These are phyloP conservation scores for Osmerus eperlanus DNA, from an alignment of 2,113 vertebrate species.

Conservation along the genomic window DNA sequence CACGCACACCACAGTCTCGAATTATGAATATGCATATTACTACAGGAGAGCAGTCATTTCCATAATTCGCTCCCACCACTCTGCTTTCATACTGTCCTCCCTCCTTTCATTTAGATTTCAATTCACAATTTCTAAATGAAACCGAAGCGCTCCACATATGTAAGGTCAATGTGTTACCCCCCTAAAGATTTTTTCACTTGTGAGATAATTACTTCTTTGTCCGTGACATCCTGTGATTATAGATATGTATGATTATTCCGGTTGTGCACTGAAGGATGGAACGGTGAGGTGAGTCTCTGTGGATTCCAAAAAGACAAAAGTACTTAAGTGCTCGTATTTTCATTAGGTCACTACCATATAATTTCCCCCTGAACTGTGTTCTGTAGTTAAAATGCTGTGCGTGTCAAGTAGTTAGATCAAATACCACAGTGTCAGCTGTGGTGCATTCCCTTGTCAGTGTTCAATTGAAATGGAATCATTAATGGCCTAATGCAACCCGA, in stretches of 20 bases:
- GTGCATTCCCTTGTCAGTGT: constrained; percentile 53
- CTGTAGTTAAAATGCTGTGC: constrained; percentile 69
- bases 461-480: constrained; percentile 47
- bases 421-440: constrained; percentile 64
- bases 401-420: constrained; percentile 57
- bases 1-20: constrained; percentile 51
- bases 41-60: constrained; percentile 52
- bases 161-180: constrained; percentile 77
- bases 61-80: constrained; percentile 32
- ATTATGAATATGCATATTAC: constrained; percentile 79
- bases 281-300: constrained; percentile 71
- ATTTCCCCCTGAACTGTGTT: constrained; percentile 68
- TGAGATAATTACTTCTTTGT: constrained; percentile 85
- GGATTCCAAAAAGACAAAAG: constrained; percentile 73
- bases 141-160: constrained; percentile 47
- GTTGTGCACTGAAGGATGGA: constrained; percentile 72
- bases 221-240: constrained; percentile 81
- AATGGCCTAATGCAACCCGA: constrained; percentile 47
- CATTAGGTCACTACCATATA: constrained; percentile 68
- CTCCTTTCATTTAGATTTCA: constrained; percentile 61
- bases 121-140: constrained; percentile 56
- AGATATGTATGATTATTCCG: constrained; percentile 72
- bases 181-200: constrained; percentile 79
- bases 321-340: constrained; percentile 74
- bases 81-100: constrained; percentile 64